Percentiles rank a stretch among this genome's conserved stretches.
Conservation (phyloP, 2,797 vertebrate genomes). For the Amblyopsis hoosieri region DNA sequence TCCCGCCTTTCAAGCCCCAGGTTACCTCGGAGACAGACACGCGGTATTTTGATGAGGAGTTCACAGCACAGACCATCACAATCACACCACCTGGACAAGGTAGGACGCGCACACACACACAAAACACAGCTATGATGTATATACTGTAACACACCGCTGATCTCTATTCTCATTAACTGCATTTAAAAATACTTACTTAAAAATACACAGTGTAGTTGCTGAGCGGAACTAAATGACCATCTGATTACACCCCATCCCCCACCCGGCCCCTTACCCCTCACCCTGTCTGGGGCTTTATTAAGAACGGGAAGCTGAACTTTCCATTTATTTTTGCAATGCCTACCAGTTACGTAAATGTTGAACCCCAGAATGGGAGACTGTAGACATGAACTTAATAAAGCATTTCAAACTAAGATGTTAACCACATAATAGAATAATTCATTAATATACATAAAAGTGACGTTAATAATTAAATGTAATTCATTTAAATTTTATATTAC, state of each 20-base stretch:
- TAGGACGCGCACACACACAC: conserved; percentile 53
- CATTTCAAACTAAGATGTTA: too few species aligned
- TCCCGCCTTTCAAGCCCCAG: conserved; percentile 94
- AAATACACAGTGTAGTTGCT: neutral
- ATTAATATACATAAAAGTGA: too few species aligned
- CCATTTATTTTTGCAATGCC: neutral
- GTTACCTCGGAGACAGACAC: conserved; percentile 98
- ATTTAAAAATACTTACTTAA: too few species aligned
- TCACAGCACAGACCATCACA: conserved; percentile 97
- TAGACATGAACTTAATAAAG: too few species aligned
- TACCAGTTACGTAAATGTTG: too few species aligned
- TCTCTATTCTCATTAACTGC: neutral
- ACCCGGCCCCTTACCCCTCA: neutral
- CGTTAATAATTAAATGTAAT: neutral
- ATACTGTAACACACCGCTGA: neutral
- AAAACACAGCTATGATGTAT: neutral
- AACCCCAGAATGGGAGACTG: too few species aligned
- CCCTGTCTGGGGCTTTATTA: conserved; percentile 5
- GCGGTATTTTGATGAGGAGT: conserved; percentile 97
- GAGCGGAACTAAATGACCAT: conserved; percentile 3
- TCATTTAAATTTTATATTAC: neutral
- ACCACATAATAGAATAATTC: too few species aligned
- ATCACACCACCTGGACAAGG: conserved; percentile 98
- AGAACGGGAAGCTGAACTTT: neutral
- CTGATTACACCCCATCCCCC: neutral